phyloP scores from a whole-genome alignment of 2,113 vertebrate genomes.

The Camelus bactrianus region DNA sequence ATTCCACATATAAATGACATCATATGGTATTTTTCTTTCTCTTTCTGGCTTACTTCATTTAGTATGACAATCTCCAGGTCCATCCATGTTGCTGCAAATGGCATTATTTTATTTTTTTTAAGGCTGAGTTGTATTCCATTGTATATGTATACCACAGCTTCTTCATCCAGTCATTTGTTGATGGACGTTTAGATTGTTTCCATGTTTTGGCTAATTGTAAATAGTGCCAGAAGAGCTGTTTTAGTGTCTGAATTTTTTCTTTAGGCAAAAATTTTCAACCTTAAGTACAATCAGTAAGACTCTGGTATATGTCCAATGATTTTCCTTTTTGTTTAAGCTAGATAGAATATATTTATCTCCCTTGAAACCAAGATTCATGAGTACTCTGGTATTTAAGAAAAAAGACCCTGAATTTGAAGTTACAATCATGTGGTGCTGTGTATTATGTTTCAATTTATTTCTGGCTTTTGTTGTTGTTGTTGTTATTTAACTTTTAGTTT shows the following conservation, averaged over 20 bases:
- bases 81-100: too few relatives aligned
- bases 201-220: too few relatives aligned
- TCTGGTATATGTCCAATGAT: neutral
- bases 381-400: neutral
- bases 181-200: too few relatives aligned
- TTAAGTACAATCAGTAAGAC: neutral
- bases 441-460: neutral
- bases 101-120: neutral
- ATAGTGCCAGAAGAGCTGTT: neutral
- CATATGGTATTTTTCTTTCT: too few relatives aligned
- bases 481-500: neutral
- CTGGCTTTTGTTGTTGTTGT: neutral
- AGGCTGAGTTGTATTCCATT: too few relatives aligned
- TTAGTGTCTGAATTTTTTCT: neutral
- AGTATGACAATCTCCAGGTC: too few relatives aligned
- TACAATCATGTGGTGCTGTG: neutral
- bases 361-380: neutral
- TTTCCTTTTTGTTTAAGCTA: neutral
- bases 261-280: neutral
- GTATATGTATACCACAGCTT: too few relatives aligned
- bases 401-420: neutral
- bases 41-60: too few relatives aligned
- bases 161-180: too few relatives aligned
- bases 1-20: too few relatives aligned
- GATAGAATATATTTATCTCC: neutral